These are phyloP conservation scores for Colinus virginianus DNA, from an alignment of 2,113 vertebrate genomes.

Conservation along the genomic window DNA sequence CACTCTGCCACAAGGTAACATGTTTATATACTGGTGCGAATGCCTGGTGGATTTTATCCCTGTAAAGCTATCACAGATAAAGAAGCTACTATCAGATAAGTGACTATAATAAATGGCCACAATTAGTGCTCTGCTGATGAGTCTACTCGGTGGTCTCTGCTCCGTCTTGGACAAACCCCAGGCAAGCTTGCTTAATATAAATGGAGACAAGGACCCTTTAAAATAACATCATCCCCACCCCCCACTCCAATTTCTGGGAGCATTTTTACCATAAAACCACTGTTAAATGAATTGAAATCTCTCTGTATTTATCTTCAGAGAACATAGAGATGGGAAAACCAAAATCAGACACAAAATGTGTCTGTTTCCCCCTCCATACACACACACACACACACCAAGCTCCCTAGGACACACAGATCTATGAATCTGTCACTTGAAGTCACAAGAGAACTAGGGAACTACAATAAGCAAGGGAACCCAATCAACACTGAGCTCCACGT, in stretches of 20 bases:
- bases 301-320: constrained; percentile 24
- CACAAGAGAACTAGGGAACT: neutral
- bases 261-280: neutral
- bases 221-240: constrained; percentile 51
- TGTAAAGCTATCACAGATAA: constrained; percentile 87
- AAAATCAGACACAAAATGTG: neutral
- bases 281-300: constrained; percentile 20
- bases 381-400: neutral
- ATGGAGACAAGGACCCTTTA: constrained; percentile 46
- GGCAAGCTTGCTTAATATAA: constrained; percentile 58
- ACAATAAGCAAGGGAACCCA: neutral
- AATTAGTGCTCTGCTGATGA: constrained; percentile 84
- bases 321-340: neutral
- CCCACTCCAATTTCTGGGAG: constrained; percentile 14
- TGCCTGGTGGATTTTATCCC: constrained; percentile 85
- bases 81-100: constrained; percentile 90
- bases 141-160: constrained; percentile 86
- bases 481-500: neutral
- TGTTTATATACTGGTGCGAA: constrained; percentile 80
- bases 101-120: constrained; percentile 87
- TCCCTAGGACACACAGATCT: neutral
- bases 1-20: constrained; percentile 80
- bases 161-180: constrained; percentile 78
- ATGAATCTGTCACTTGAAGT: neutral
- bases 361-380: neutral